A percentile compares a stretch with the other conserved stretches of the same genome.
Conservation (phyloP, 2,797 vertebrate genomes). For the Phalloptychus januarius region DNA sequence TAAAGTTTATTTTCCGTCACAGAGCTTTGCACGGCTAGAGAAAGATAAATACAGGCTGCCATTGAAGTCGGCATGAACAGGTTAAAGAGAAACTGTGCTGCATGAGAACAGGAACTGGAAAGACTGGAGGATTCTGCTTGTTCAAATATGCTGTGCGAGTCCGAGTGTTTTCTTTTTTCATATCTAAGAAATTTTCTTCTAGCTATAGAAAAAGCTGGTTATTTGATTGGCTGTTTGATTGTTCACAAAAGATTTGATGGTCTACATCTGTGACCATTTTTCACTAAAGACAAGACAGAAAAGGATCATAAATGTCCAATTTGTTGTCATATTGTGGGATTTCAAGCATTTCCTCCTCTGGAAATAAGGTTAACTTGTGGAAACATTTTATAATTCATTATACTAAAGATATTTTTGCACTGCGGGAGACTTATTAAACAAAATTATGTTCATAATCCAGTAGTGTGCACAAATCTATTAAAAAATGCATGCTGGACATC, state of each 20-base stretch:
- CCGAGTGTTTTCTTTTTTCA: background rate
- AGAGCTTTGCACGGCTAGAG: slow-evolving; percentile 55
- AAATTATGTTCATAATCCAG: background rate
- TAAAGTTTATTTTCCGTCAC: slow-evolving; percentile 67
- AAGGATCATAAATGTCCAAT: background rate
- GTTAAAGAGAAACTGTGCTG: background rate
- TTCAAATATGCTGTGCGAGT: background rate
- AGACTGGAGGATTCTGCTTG: slow-evolving; percentile 30
- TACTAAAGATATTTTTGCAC: background rate
- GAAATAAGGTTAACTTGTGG: background rate
- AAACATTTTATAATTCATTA: background rate
- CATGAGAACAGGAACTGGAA: background rate
- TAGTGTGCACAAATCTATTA: slow-evolving; percentile 7
- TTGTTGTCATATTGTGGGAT: background rate
- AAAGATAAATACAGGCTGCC: slow-evolving; percentile 47
- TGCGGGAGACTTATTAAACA: background rate
- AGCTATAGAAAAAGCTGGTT: background rate
- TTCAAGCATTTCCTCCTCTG: background rate
- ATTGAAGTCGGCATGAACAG: slow-evolving; percentile 37
- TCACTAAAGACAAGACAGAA: background rate
- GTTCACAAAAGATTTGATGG: background rate
- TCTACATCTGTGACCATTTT: background rate
- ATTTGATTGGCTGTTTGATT: background rate
- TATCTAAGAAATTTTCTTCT: background rate
- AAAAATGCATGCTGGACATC: slow-evolving; percentile 5